Base-by-base conservation (phyloP, 2,113 vertebrate genomes). In the Cyanoliseus patagonus region DNA sequence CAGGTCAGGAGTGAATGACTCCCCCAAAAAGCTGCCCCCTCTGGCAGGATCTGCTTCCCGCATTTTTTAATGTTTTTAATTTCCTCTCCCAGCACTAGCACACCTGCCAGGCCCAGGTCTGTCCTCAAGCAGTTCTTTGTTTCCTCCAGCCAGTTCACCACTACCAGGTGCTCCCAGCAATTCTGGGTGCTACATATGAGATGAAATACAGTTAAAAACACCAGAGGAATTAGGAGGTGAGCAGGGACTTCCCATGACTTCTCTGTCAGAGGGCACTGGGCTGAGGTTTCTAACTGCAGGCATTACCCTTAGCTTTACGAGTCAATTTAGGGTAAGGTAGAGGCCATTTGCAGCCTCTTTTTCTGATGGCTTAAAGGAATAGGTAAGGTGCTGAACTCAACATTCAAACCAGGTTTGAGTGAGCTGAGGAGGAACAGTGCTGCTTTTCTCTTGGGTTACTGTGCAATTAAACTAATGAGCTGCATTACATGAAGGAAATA, bases 281-380 rank as follows among this genome's bases (percentile, higher is more conserved):
- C 55, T 28, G 25, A 2, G 1, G 30, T 52, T 23, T 42, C 22
- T 39, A 42, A 19, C 37, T n/a, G 1, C 0, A 24, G 49, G 25
- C 20, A 5, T 17, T 76, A 83, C 67, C 42, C 63, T 59, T 22
- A 12, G 79, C 61, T 78, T 47, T 17, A 17, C 0, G 1, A 62
- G 41, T 20, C 41, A 24, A 4, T 59, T 37, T 22, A n/a, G 30
- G 39, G 22, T 52, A 57, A 47, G 20, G 41, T 5, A 20, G 30
- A 74, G 57, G 24, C 18, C 33, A 7, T 62, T 55, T 1, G 4
- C 68, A 33, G 25, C 23, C 25, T 20, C 37, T 74, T 24, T 7
- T 49, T 49, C 11, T 22, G 24, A 8, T 47, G 30, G 11, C 30
- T 46, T 30, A 27, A 31, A 35, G 52, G 51, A 62, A 31, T 1